Base-by-base conservation (phyloP, 2,888 invertebrate species). In the Pteria penguin region DNA sequence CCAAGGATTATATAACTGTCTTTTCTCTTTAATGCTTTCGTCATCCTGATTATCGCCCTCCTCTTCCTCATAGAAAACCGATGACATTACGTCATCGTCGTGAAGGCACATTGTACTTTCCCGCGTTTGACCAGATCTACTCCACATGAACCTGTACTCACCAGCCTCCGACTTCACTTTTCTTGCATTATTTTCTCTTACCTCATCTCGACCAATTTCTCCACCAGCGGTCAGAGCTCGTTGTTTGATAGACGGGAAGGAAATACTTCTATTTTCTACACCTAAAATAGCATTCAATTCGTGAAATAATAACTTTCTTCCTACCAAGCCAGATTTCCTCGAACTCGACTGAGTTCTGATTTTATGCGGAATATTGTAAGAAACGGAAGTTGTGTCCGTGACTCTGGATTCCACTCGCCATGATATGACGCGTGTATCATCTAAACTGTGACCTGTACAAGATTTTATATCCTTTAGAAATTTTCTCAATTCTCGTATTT, bases 1-100 rank as follows among this genome's bases (percentile, higher is more conserved):
- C 76, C 76, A 77, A 11, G 65, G 72, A 62, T 62, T 76, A 33
- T 72, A 72, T 4, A 63, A 18, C 26, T 57, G 52, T 57, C 62
- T 32, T 45, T 18, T 45, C 18, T 45, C 45, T 14, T 8, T 18
- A 8, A 14, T 18, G 8, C 18, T 57, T 36, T 33, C 27, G 27
- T 31, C 68, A 54, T 55, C 55, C 24, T 18, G 33, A 68, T 2
- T 8, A 22, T 68, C 55, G 24, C 45, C 29, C 18, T 62, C 55
- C 11, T 74, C 33, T 54, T 54, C 33, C 29, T 27, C 22, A 57
- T 57, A 24, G 26, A 52, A 32, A 11, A 55, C 60, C 8, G 32
- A 22, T 22, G 61, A 68, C 33, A 68, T 32, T 18, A 36, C 27
- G n/a, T 61, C 57, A 26, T 54, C 54, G 32, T 61, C 61, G 4